phyloP scores from a whole-genome alignment of 2,888 invertebrate species.

The Elgonia sp. region DNA sequence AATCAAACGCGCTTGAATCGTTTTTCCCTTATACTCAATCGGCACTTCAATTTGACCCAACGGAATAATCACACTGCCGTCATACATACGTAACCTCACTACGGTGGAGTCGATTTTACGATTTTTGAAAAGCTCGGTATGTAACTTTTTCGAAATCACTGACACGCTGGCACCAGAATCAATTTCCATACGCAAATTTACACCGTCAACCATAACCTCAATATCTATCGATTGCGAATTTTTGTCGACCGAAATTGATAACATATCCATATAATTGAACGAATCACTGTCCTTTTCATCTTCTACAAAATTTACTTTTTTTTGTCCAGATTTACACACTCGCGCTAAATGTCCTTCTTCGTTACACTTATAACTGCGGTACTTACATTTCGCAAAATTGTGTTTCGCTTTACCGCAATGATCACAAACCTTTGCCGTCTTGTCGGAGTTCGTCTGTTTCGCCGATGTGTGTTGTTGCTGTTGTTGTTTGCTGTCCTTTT shows the following conservation, averaged over 20 bases:
- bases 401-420: no score
- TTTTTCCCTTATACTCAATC: background rate
- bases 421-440: no score
- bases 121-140: background rate
- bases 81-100: slow-evolving; percentile 57
- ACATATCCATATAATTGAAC: slow-evolving; percentile 37
- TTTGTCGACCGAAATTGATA: background rate
- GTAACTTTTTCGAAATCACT: slow-evolving; percentile 44
- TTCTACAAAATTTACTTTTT: no score
- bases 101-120: slow-evolving; percentile 17
- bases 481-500: no score
- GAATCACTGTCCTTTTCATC: background rate
- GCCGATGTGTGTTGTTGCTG: no score
- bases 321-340: no score
- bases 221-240: slow-evolving; percentile 27
- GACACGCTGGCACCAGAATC: slow-evolving; percentile 78
- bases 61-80: slow-evolving; percentile 48
- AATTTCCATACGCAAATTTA: slow-evolving; percentile 76
- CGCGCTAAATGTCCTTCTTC: no score
- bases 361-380: no score
- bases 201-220: slow-evolving; percentile 73
- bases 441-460: no score
- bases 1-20: background rate
- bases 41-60: slow-evolving; percentile 47
- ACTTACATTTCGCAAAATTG: no score